A percentile compares a stretch with the other conserved stretches of the same genome.
Conservation (phyloP, 1,140 invertebrate genomes). For the Rhyzopertha dominica region DNA sequence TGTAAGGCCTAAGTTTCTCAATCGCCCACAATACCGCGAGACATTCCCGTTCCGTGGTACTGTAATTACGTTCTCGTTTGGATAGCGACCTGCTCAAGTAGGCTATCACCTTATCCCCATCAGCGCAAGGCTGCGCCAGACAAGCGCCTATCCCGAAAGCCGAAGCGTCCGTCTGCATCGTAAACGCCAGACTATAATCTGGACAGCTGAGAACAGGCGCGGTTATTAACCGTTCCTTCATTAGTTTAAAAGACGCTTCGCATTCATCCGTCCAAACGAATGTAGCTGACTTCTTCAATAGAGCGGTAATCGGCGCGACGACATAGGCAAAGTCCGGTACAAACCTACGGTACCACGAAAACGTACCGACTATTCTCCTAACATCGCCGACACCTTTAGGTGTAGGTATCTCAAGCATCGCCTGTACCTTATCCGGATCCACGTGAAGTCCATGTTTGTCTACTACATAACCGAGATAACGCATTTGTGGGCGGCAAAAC, state of each 20-base stretch:
- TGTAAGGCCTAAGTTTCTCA: too few relatives aligned
- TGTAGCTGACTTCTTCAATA: constrained; percentile 31
- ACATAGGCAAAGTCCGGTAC: constrained; percentile 39
- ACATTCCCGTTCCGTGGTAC: too few relatives aligned
- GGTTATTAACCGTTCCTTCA: constrained; percentile 13
- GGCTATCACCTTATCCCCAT: constrained; percentile 42
- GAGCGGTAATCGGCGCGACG: constrained; percentile 37
- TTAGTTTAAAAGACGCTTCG: constrained; percentile 9
- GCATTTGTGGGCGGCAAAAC: constrained; percentile 6
- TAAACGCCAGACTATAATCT: constrained; percentile 21
- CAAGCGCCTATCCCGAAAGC: constrained; percentile 28
- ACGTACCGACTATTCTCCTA: constrained; percentile 39
- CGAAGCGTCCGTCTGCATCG: constrained; percentile 31
- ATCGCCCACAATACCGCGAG: too few relatives aligned
- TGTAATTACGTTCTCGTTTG: too few relatives aligned
- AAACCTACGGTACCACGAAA: constrained; percentile 47
- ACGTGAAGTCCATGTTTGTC: constrained; percentile 13
- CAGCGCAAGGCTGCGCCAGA: constrained; percentile 27
- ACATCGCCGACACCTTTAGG: constrained; percentile 36
- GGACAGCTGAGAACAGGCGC: constrained; percentile 32
- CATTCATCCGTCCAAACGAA: constrained; percentile 21
- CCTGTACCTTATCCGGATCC: too few relatives aligned
- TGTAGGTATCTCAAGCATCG: too few relatives aligned
- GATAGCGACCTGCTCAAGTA: too few relatives aligned
- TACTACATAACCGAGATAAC: constrained; percentile 11